Percentiles rank a stretch among this genome's conserved stretches.
These are phyloP conservation scores for Phacellophora camtschatica DNA, from an alignment of 30 jellyfish, hydroid and myxozoan genomes.

Conservation along the genomic window DNA sequence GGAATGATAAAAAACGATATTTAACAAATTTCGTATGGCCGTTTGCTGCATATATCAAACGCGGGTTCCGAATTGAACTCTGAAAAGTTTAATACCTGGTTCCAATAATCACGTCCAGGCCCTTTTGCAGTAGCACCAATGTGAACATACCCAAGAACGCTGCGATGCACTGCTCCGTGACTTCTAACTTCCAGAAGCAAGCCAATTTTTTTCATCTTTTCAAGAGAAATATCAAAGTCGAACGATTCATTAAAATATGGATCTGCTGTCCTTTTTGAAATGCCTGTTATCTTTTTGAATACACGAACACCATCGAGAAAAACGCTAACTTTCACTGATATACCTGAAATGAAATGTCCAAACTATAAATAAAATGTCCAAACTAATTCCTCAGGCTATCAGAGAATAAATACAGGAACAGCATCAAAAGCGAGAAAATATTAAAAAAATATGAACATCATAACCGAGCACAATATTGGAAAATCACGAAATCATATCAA, in stretches of 20 bases:
- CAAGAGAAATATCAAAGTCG: conserved; percentile 66
- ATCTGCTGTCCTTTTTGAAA: conserved; percentile 38
- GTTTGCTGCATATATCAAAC: not conserved
- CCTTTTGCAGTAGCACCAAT: conserved; percentile 77
- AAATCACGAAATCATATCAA: no score
- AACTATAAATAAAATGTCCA: not conserved
- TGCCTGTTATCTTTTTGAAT: conserved; percentile 50
- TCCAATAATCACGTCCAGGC: conserved; percentile 77
- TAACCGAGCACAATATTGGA: no score
- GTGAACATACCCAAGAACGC: conserved; percentile 77
- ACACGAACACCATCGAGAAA: conserved; percentile 33
- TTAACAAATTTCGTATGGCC: conserved; percentile 37
- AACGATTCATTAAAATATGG: conserved; percentile 61
- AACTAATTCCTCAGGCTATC: not conserved
- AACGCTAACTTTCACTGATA: conserved; percentile 72
- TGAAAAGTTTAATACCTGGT: conserved; percentile 59
- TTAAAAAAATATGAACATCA: no score
- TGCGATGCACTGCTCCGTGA: conserved; percentile 73
- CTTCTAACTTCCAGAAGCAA: conserved; percentile 66
- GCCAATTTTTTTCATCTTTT: conserved; percentile 58
- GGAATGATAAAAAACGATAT: not conserved
- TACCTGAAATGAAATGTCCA: conserved; percentile 13
- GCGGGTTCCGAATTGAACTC: conserved; percentile 23
- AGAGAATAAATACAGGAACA: no score
- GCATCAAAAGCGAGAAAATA: no score